Conservation (phyloP, 2,797 vertebrate species). For the Centropyge bicolor region DNA sequence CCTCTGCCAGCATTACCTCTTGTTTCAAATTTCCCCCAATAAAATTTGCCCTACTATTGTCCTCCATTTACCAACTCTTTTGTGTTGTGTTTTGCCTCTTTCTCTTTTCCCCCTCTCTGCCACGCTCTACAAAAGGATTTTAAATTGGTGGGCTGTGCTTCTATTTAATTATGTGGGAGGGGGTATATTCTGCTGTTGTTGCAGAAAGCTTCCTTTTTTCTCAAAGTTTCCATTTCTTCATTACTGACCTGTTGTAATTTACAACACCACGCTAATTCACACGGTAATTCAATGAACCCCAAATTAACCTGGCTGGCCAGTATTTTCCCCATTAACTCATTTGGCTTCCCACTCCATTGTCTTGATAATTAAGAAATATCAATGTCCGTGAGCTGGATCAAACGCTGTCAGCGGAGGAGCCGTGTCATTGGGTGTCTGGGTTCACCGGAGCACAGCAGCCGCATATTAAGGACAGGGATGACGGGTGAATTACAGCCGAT, state of each 20-base stretch:
- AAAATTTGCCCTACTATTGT: constrained; percentile 58
- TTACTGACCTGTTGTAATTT: constrained; percentile 76
- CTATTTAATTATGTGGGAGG: constrained; percentile 72
- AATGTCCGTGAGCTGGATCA: constrained; percentile 75
- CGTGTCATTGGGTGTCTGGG: constrained; percentile 59
- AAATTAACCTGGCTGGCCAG: constrained; percentile 83
- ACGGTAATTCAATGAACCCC: constrained; percentile 83
- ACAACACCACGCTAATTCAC: constrained; percentile 76
- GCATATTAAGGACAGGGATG: constrained; percentile 71
- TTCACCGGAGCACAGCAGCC: constrained; percentile 65
- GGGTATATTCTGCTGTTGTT: constrained; percentile 57
- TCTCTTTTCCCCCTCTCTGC: background rate
- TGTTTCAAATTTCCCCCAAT: constrained; percentile 47
- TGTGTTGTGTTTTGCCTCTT: constrained; percentile 24
- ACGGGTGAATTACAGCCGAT: constrained; percentile 78
- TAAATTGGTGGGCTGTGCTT: constrained; percentile 69
- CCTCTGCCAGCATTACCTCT: constrained; percentile 34
- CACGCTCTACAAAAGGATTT: constrained; percentile 53
- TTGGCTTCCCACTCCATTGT: constrained; percentile 71
- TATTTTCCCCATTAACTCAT: constrained; percentile 80
- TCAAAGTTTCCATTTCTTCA: constrained; percentile 73
- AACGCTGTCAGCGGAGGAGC: constrained; percentile 57
- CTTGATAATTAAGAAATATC: constrained; percentile 84
- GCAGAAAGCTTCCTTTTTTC: constrained; percentile 53
- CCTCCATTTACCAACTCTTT: constrained; percentile 53